Conservation (phyloP, 2,113 vertebrate genomes). For the Calonectris borealis region DNA sequence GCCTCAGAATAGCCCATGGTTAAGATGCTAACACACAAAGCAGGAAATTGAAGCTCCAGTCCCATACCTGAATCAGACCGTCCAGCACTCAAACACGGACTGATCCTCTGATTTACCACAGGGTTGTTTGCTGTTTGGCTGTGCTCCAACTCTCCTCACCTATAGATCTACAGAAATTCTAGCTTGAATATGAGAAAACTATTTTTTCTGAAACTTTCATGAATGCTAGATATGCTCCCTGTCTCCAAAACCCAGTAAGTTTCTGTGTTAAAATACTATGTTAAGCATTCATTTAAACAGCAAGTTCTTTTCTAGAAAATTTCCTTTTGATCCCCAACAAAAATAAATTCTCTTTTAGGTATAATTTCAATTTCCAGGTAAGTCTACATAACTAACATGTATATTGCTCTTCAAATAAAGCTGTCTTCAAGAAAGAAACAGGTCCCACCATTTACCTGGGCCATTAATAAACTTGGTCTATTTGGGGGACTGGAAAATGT, state of each 20-base stretch:
- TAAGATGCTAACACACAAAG: background rate
- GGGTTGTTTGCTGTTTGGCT: background rate
- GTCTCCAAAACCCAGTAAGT: background rate
- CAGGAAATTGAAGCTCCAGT: background rate
- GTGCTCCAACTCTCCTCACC: background rate
- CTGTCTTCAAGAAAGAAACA: background rate
- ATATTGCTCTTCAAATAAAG: background rate
- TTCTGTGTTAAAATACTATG: background rate
- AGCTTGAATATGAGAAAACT: background rate
- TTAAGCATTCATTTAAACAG: background rate
- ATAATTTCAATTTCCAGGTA: background rate
- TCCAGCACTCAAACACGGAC: background rate
- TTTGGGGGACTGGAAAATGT: background rate
- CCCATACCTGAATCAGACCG: background rate
- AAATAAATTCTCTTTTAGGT: background rate
- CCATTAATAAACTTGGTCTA: background rate
- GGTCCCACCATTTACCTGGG: background rate
- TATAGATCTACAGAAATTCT: background rate
- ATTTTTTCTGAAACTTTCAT: background rate
- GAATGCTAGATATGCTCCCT: background rate
- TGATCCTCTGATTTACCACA: rapidly evolving
- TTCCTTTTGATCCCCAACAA: background rate
- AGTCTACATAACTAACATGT: rapidly evolving
- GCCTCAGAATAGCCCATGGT: background rate
- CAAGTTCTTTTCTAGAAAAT: background rate